Evolutionary conservation across 2,797 vertebrate genomes (phyloP).

Genomic region (Catostomus latipinnis): DNA sequence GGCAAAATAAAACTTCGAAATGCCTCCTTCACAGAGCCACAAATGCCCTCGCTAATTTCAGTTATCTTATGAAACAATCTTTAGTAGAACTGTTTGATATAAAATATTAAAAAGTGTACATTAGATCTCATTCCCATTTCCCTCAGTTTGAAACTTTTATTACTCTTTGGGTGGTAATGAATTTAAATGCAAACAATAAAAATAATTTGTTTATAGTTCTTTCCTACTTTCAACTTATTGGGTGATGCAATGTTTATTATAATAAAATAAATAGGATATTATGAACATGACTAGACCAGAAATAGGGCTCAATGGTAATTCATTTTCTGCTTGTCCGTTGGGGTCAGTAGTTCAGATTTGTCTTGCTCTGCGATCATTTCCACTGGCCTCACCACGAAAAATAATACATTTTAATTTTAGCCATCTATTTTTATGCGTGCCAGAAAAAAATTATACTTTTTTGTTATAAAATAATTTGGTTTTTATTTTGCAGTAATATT

Average conservation of each 20-base stretch:
- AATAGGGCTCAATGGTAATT: background rate
- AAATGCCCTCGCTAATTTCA: background rate
- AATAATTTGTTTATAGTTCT: background rate
- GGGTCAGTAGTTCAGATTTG: background rate
- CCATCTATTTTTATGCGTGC: no score
- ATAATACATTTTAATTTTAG: no score
- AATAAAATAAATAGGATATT: no score
- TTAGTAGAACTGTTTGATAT: slow-evolving; percentile 3
- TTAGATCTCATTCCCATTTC: background rate
- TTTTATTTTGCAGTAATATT: no score
- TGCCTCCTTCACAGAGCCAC: background rate
- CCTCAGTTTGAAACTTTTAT: background rate
- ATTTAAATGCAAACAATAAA: background rate
- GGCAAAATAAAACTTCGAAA: background rate
- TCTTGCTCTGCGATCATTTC: no score
- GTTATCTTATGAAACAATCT: background rate
- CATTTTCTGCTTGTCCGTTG: background rate
- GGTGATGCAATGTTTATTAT: background rate
- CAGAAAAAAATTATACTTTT: no score
- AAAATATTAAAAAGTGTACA: slow-evolving; percentile 18
- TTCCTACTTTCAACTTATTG: background rate
- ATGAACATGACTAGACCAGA: no score
- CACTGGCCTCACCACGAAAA: no score
- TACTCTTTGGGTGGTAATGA: background rate
- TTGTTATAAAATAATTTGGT: no score